phyloP scores from a whole-genome alignment of 2,888 invertebrate species.

The Caenorhabditis sp. region DNA sequence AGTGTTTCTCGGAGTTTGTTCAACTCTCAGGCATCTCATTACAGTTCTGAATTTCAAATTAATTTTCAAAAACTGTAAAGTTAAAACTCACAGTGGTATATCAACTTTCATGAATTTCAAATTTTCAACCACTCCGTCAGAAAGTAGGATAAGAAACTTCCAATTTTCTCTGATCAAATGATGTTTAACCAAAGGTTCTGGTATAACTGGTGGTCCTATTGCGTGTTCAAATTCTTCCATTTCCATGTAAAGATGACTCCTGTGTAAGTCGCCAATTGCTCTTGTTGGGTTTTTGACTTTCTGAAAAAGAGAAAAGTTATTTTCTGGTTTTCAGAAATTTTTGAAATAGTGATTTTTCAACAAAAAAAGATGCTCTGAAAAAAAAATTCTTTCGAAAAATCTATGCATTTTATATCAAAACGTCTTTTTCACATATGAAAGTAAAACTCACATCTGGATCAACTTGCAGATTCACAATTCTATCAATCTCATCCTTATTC shows the following conservation, averaged over 20 bases:
- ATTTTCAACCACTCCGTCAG: constrained; percentile 48
- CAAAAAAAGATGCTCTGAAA: background rate
- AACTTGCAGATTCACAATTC: background rate
- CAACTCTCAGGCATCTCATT: constrained; percentile 18
- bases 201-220: constrained; percentile 38
- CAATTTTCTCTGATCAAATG: constrained; percentile 39
- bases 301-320: constrained; percentile 17
- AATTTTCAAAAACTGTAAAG: too few species aligned
- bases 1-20: constrained; percentile 33
- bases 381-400: background rate
- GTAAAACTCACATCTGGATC: background rate
- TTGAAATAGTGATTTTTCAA: background rate
- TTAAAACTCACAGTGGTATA: constrained; percentile 36
- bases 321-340: too few species aligned
- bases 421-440: too few species aligned
- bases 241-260: constrained; percentile 44
- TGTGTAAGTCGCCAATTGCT: constrained; percentile 51
- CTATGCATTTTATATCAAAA: constrained; percentile 5
- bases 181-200: constrained; percentile 34
- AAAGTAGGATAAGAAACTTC: constrained; percentile 40
- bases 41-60: constrained; percentile 30
- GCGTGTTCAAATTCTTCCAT: constrained; percentile 32
- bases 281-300: constrained; percentile 44
- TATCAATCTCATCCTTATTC: background rate
- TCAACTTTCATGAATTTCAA: constrained; percentile 42